Evolutionary conservation across 2,797 vertebrate genomes (phyloP).

Genomic region (Picus viridis): DNA sequence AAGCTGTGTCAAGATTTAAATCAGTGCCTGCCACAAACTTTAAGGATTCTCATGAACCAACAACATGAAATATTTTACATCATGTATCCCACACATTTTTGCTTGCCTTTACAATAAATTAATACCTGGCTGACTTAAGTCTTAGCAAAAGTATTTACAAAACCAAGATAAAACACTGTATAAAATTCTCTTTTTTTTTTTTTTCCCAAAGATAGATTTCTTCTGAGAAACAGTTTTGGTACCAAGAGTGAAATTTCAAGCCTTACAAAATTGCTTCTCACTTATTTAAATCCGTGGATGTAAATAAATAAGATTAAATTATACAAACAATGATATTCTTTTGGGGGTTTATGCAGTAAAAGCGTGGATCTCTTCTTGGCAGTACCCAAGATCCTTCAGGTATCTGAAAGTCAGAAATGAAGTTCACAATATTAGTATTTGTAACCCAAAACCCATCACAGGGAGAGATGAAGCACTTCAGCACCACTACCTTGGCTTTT

Average conservation of each 20-base stretch:
- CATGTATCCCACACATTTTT: background rate
- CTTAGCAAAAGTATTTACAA: constrained; percentile 77
- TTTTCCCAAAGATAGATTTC: constrained; percentile 42
- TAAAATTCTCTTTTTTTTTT: constrained; percentile 1
- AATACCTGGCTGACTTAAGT: constrained; percentile 43
- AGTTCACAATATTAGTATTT: background rate
- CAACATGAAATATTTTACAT: background rate
- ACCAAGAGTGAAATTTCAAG: constrained; percentile 64
- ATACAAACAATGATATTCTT: constrained; percentile 10
- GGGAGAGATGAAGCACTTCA: background rate
- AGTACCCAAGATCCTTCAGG: constrained; percentile 87
- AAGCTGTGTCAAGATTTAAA: constrained; percentile 38
- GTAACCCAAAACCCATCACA: background rate
- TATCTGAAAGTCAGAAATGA: constrained; percentile 79
- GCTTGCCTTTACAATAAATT: constrained; percentile 60
- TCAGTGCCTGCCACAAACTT: constrained; percentile 18
- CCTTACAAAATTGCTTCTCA: constrained; percentile 65
- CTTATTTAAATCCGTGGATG: constrained; percentile 49
- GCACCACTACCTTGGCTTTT: background rate
- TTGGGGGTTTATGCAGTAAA: constrained; percentile 83
- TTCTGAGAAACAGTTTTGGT: constrained; percentile 65
- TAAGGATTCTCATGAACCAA: background rate
- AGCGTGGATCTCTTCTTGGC: constrained; percentile 84
- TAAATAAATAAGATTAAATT: constrained; percentile 61
- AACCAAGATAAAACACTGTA: constrained; percentile 74